Base-by-base conservation (phyloP, 2,113 vertebrate genomes). In the Oreochromis aureus region DNA sequence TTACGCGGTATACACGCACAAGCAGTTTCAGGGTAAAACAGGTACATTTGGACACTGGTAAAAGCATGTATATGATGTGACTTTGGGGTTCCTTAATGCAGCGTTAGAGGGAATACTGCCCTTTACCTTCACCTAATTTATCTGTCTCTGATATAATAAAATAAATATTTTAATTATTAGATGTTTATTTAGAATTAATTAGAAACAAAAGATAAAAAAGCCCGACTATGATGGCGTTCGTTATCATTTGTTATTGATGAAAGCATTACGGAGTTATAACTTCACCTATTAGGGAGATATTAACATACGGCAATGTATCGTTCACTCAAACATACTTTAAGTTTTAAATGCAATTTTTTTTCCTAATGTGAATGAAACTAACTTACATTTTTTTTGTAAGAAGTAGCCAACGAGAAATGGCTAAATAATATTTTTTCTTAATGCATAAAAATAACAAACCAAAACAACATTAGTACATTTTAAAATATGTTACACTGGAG, bases 401-500 rank as follows among this genome's bases (percentile, higher is more conserved):
- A 46, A 44, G 61, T 5, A 66, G 18, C 0, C 32, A 39, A 69
- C 7, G 6, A 39, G 6, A 39, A 69, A 13, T 39, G 11, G 18
- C 34, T 27, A 1, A 46, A 71, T 1, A 16, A 16, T 5, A 27
- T 27, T 44, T 46, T 44, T 44, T 22, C 13, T 22, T 24, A 15
- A 15, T 73, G 8, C 6, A 27, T 46, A 44, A 27, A 73, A 73
- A 24, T 46, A 44, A 44, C n/a, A 24, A 44, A 71, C 36, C n/a
- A 73, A 44, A 22, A 15, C 66, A 24, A 6, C 63, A 71, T 46
- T 46, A 46, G 12, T 16, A 0, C 3, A 46, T 73, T 46, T 73
- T 27, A 4, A 27, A 73, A 73, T 46, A 16, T 24, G 36, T 22
- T 39, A 24, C n/a, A 71, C 12, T 15, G 22, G n/a, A 71, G 12